Base-by-base conservation (phyloP, 2,888 invertebrate species). In the Dioctria linearis region DNA sequence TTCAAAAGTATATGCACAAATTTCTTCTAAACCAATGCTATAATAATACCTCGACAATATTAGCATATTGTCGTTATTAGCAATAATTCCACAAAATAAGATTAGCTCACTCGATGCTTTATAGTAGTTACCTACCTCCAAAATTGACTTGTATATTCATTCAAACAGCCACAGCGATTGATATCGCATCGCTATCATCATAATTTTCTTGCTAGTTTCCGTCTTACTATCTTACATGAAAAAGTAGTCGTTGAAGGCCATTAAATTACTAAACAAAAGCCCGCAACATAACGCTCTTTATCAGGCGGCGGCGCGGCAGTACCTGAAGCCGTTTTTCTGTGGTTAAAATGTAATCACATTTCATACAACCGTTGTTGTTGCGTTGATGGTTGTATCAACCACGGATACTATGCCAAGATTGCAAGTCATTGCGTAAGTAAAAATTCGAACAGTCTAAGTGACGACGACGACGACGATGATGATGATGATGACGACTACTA, bases 191-290 rank as follows among this genome's bases (percentile, higher is more conserved):
- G 2, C 25, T 1, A 25, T 54, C 49, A 69, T 69, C 69, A 69
- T 69, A 43, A 67, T 49, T 46, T 46, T 69, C 51, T 65, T 49
- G 40, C 73, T 59, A 59, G 54, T 73, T 73, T 73, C 57, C 73
- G 73, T 57, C 57, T 73, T 25, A 25, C 25, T 25, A 25, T 25
- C 25, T 25, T 57, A 73, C 73, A 13, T 59, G 54, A 73, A 73
- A 73, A 57, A 4, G 25, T 1, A 25, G 57, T 73, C 40, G 43
- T 59, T 73, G 73, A 73, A 73, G 73, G 73, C 73, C 73, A 59
- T 73, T 42, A 57, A 73, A 73, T 73, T 59, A 73, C 73, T 57
- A 73, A 73, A 73, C 73, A 73, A 73, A 25, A 73, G 73, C 25
- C 25, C 11, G n/a, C 54, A 54, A 54, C 54, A 54, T 54, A 46